phyloP scores from a whole-genome alignment of 2,888 invertebrate species.

The Acronicta psi region DNA sequence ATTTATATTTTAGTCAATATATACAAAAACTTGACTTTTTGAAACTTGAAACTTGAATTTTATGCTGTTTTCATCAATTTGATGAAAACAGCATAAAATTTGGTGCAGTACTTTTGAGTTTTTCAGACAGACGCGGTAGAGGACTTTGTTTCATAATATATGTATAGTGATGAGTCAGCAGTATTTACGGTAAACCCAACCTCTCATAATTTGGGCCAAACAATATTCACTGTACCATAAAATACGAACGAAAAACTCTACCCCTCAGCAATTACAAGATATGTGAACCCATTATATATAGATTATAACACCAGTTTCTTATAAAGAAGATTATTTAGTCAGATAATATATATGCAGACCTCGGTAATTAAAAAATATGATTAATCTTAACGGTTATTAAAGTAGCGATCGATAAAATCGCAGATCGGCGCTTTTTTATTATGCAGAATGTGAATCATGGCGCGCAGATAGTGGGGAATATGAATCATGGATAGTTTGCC shows the following conservation, averaged over 20 bases:
- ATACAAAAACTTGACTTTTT: too few relatives aligned
- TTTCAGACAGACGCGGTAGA: too few relatives aligned
- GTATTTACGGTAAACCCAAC: constrained; percentile 29
- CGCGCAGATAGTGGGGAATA: too few relatives aligned
- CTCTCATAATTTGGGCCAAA: constrained; percentile 56
- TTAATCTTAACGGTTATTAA: constrained; percentile 23
- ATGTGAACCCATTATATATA: constrained; percentile 88
- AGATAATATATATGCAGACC: constrained; percentile 67
- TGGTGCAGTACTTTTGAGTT: too few relatives aligned
- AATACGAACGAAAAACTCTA: constrained; percentile 82
- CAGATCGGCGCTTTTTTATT: constrained; percentile 5
- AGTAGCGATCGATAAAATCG: constrained; percentile 25
- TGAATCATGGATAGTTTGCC: too few relatives aligned
- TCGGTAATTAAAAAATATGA: constrained; percentile 36
- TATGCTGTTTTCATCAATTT: too few relatives aligned
- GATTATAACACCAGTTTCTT: constrained; percentile 76
- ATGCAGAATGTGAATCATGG: too few relatives aligned
- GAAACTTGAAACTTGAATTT: too few relatives aligned
- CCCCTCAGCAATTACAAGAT: constrained; percentile 83
- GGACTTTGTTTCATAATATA: too few relatives aligned
- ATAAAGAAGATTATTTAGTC: constrained; percentile 78
- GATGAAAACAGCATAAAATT: too few relatives aligned
- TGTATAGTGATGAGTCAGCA: neutral
- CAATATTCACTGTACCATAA: constrained; percentile 77
- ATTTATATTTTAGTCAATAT: too few relatives aligned